Conservation (phyloP, 1,140 invertebrate genomes). For the Rhopalosiphum padi region DNA sequence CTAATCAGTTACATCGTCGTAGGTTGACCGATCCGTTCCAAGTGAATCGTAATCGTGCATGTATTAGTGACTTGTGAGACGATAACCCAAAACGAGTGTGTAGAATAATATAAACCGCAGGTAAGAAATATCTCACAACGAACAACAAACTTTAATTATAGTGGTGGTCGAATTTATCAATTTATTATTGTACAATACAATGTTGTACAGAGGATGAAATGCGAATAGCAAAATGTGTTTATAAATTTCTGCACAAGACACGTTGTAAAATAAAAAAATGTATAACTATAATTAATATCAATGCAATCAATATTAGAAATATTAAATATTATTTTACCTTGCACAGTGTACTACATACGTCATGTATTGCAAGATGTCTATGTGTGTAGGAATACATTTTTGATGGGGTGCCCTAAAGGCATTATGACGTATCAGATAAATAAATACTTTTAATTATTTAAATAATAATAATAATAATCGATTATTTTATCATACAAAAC, state of each 20-base stretch:
- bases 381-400: background rate
- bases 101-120: too few relatives aligned
- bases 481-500: background rate
- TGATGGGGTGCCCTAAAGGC: too few relatives aligned
- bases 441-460: background rate
- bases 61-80: too few relatives aligned
- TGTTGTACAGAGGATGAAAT: background rate
- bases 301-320: background rate
- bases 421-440: background rate
- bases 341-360: background rate
- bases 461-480: too few relatives aligned
- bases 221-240: background rate
- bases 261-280: background rate
- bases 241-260: too few relatives aligned
- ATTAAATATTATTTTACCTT: background rate
- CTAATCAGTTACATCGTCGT: too few relatives aligned
- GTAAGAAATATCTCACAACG: too few relatives aligned
- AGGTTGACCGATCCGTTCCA: too few relatives aligned
- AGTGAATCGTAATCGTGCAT: too few relatives aligned
- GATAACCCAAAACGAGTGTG: too few relatives aligned
- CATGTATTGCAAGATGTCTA: background rate
- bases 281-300: background rate
- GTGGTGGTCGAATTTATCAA: too few relatives aligned
- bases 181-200: too few relatives aligned
- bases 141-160: background rate